Percentiles rank a stretch among this genome's conserved stretches.
These are phyloP conservation scores for Cichlasoma orientale DNA, from an alignment of 2,797 vertebrate species.

Conservation along the genomic window DNA sequence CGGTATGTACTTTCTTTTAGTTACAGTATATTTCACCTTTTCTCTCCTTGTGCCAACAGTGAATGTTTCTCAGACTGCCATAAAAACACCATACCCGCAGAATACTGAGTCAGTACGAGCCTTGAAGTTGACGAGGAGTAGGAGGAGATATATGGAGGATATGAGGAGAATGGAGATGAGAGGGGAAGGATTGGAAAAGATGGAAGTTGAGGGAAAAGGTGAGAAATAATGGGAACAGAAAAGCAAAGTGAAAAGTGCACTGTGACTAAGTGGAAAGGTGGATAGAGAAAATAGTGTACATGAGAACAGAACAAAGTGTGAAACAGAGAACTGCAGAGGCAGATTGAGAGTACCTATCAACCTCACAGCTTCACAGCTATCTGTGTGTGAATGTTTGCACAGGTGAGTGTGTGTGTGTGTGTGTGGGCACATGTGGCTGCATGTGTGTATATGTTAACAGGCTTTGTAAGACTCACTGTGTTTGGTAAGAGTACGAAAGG, in stretches of 20 bases:
- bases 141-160: conserved; percentile 50
- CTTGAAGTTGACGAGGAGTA: conserved; percentile 49
- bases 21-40: background rate
- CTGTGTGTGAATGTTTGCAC: conserved; percentile 32
- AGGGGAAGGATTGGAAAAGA: conserved; percentile 43
- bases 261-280: conserved; percentile 56
- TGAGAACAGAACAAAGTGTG: conserved; percentile 53
- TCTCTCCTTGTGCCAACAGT: conserved; percentile 1
- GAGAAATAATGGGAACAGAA: conserved; percentile 45
- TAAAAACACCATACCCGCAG: conserved; percentile 37
- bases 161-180: conserved; percentile 46
- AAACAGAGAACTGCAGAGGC: conserved; percentile 65
- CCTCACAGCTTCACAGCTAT: conserved; percentile 53
- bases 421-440: conserved; percentile 25
- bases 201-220: conserved; percentile 41
- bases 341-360: conserved; percentile 64
- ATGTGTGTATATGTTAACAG: conserved; percentile 34
- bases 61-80: conserved; percentile 24
- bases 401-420: conserved; percentile 31
- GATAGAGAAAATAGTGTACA: conserved; percentile 42
- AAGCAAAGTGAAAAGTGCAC: conserved; percentile 34
- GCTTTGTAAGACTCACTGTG: conserved; percentile 33
- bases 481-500: conserved; percentile 22
- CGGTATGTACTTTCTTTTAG: background rate
- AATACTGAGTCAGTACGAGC: conserved; percentile 55